Base-by-base conservation (phyloP, 2,888 invertebrate species). In the Oxystoma pomonae region DNA sequence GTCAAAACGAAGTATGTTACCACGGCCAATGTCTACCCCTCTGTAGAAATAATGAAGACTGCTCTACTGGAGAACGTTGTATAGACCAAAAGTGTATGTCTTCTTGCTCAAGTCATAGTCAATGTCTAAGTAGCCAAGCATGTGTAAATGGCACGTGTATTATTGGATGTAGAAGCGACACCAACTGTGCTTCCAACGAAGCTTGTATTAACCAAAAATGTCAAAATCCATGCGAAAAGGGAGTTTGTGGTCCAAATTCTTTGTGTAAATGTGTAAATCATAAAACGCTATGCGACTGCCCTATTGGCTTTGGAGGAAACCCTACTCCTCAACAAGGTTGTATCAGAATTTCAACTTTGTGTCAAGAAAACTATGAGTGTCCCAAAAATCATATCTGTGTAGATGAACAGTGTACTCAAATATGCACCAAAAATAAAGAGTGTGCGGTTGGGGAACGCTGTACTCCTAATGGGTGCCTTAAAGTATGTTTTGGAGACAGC, bases 281-380 rank as follows among this genome's bases (percentile, higher is more conserved):
- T 74, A 84, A 85, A 56, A 90, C 90, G 0, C 84, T 85, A 59
- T 96, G 96, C 76, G 86, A 86, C 66, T 94, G 96, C 73, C 94
- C 94, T 0, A 82, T 86, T 59, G 93, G 93, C 35, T 96, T 96
- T 76, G 89, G 91, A 78, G 93, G 92, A 1, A 92, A 91, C 74
- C 94, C 94, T 16, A 90, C 89, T 16, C 89, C 95, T 0, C 90
- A 94, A 76, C 92, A 94, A 80, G 94, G 94, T 2, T 96, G 96
- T 75, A 90, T 94, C 3, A 83, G 96, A 69, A 88, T 91, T 61
- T 89, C 93, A n/a, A 83, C 85, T 52, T 76, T 84, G 17, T 96
- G 95, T 72, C 80, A 82, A 50, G 83, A 84, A 65, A 84, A 87
- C 50, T 84, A 85, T 58, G 88, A 92, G 70, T 96, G 96, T 74